These are phyloP conservation scores for Pantherophis guttatus DNA, from an alignment of 2,113 vertebrate genomes.

Conservation along the genomic window DNA sequence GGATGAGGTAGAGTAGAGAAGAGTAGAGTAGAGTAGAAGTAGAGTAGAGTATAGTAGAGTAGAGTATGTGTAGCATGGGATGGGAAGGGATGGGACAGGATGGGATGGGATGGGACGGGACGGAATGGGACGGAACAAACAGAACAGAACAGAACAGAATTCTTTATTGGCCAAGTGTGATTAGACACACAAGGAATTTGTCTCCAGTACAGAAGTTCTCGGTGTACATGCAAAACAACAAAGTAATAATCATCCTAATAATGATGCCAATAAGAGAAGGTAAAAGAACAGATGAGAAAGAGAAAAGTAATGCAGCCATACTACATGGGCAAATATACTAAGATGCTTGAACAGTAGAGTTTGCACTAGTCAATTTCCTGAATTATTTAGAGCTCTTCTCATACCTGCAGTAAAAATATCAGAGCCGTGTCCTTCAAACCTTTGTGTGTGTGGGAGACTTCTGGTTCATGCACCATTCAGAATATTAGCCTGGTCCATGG, in stretches of 20 bases:
- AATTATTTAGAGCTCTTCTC: not conserved
- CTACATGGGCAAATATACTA: not conserved
- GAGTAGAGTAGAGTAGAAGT: no score
- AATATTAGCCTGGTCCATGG: conserved; percentile 42
- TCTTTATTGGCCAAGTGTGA: not conserved
- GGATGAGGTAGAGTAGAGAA: no score
- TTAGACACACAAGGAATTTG: not conserved
- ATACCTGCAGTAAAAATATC: not conserved
- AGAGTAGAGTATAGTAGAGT: no score
- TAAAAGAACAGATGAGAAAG: not conserved
- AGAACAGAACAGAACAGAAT: not conserved
- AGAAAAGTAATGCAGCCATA: not conserved
- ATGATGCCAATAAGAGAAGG: not conserved
- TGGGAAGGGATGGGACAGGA: no score
- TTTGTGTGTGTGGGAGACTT: conserved; percentile 52
- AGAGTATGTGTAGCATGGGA: no score
- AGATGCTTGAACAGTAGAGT: not conserved
- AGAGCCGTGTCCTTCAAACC: conserved; percentile 37
- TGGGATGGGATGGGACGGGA: no score
- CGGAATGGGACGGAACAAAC: rapidly evolving
- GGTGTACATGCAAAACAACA: not conserved
- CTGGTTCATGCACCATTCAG: conserved; percentile 50
- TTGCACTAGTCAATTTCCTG: not conserved
- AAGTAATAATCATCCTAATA: not conserved
- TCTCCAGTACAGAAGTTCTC: not conserved